Conservation (phyloP, 2,113 vertebrate genomes). For the Sisor rabdophorus region DNA sequence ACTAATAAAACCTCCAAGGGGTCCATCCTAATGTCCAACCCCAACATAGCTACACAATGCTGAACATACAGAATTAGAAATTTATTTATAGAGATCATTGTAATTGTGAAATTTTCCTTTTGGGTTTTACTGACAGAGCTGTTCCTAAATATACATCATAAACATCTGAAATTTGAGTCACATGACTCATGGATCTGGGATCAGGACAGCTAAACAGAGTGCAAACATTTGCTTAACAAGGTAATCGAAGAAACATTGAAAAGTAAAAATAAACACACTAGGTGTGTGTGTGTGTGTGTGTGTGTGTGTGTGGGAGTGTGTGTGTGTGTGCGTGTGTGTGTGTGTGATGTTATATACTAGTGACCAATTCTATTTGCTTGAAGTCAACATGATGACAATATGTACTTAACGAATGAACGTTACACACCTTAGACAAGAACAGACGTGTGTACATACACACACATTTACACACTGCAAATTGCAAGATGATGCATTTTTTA, state of each 20-base stretch:
- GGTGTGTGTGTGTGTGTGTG: slow-evolving; percentile 1
- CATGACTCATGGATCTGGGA: slow-evolving; percentile 57
- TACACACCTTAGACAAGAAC: slow-evolving; percentile 21
- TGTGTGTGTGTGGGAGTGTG: background rate
- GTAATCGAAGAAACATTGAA: slow-evolving; percentile 8
- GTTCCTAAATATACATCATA: too few species aligned
- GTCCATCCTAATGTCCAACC: too few species aligned
- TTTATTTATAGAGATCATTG: background rate
- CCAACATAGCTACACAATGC: background rate
- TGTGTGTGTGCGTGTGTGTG: slow-evolving; percentile 13
- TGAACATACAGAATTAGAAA: background rate
- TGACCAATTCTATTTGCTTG: slow-evolving; percentile 46
- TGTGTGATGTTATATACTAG: slow-evolving; percentile 42
- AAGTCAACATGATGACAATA: slow-evolving; percentile 45
- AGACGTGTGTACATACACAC: background rate
- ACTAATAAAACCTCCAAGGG: too few species aligned
- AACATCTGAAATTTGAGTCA: background rate
- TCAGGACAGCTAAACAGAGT: background rate
- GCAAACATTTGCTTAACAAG: background rate
- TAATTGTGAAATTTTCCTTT: too few species aligned
- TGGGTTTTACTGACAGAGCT: too few species aligned
- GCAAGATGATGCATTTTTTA: background rate
- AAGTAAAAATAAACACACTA: background rate
- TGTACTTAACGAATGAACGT: slow-evolving; percentile 38
- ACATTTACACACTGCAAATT: background rate